These are phyloP conservation scores for Orthosia incerta DNA, from an alignment of 2,888 invertebrate genomes.

Conservation along the genomic window DNA sequence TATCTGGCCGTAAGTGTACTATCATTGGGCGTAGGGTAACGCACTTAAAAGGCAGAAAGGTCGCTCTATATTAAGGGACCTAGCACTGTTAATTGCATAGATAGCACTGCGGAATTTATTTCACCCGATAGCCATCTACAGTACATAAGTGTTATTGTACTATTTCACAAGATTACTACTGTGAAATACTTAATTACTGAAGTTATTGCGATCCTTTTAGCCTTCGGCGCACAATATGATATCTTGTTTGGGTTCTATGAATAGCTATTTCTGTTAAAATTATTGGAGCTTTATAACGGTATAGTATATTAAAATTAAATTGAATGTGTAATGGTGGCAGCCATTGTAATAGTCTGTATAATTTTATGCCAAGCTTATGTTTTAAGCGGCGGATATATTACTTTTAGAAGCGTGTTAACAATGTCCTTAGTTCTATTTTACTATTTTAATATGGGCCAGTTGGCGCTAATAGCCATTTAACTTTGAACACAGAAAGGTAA, in stretches of 20 bases:
- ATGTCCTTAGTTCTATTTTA: constrained; percentile 29
- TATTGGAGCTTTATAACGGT: constrained; percentile 56
- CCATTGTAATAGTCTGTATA: neutral
- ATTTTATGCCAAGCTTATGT: constrained; percentile 38
- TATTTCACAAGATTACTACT: constrained; percentile 67
- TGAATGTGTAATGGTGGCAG: constrained; percentile 44
- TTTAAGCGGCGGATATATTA: constrained; percentile 44
- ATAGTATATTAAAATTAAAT: constrained; percentile 58
- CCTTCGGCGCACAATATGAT: constrained; percentile 50
- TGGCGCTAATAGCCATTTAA: neutral
- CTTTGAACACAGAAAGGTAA: neutral
- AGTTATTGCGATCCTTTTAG: constrained; percentile 68
- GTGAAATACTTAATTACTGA: constrained; percentile 68
- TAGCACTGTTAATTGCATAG: constrained; percentile 70
- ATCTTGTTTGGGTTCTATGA: constrained; percentile 51
- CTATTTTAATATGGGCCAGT: neutral
- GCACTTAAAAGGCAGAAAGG: constrained; percentile 63
- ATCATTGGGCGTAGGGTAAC: constrained; percentile 43
- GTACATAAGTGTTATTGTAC: constrained; percentile 70
- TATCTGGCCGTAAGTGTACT: constrained; percentile 50
- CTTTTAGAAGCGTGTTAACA: constrained; percentile 46
- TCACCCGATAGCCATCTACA: constrained; percentile 62
- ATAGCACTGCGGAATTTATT: constrained; percentile 70
- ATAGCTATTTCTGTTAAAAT: constrained; percentile 49
- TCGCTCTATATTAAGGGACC: constrained; percentile 69